Evolutionary conservation across 1,140 invertebrate species (phyloP).

Genomic region (Drosophila azteca): DNA sequence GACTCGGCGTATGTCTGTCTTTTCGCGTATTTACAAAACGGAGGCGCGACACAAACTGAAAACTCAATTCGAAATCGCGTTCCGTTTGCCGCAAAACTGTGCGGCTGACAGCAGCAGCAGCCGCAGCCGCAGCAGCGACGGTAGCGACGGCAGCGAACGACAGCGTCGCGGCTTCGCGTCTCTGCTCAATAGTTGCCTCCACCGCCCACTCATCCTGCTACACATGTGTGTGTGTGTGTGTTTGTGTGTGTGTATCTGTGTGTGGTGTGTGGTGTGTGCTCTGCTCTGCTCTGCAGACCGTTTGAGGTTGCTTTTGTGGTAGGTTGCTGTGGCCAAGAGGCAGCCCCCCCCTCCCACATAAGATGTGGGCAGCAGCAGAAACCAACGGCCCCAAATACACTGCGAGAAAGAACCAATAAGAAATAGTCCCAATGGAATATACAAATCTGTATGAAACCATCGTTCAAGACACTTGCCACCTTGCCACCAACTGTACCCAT

Average conservation of each 20-base stretch:
- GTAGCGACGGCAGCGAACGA: too few species aligned
- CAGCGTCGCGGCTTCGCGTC: constrained; percentile 5
- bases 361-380: constrained; percentile 7
- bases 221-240: constrained; percentile 20
- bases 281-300: constrained; percentile 27
- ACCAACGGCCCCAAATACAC: not conserved
- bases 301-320: constrained; percentile 38
- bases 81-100: constrained; percentile 44
- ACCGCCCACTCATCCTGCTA: not conserved
- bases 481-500: too few species aligned
- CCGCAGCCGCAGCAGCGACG: not conserved
- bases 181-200: constrained; percentile 20
- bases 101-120: not conserved
- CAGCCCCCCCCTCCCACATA: not conserved
- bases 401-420: constrained; percentile 4
- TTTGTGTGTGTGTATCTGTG: not conserved
- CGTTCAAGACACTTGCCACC: too few species aligned
- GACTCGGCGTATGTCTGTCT: constrained; percentile 45
- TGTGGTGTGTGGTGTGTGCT: constrained; percentile 11
- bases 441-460: not conserved
- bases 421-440: not conserved
- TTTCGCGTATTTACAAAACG: constrained; percentile 81
- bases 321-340: constrained; percentile 22
- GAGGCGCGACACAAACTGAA: constrained; percentile 82
- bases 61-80: constrained; percentile 78